Conservation (phyloP, 2,797 vertebrate species). For the Sebastiscus albofasciatus region DNA sequence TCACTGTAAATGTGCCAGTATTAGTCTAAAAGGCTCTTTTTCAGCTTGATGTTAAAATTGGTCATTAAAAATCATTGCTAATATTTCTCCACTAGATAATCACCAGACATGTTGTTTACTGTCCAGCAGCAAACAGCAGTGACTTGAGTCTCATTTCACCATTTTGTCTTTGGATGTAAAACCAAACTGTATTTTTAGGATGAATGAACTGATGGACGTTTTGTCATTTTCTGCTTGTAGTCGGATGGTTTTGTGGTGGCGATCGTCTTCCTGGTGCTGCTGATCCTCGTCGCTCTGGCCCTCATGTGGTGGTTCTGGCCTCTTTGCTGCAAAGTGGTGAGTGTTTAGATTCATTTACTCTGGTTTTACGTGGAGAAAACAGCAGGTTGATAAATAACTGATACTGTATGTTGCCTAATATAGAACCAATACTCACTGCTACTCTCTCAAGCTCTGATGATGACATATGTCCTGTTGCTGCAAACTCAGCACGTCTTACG, state of each 20-base stretch:
- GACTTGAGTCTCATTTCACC: neutral
- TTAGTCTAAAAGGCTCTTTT: neutral
- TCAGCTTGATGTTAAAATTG: too few species aligned
- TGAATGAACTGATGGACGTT: neutral
- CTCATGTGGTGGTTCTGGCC: conserved; percentile 99
- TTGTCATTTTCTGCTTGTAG: conserved; percentile 66
- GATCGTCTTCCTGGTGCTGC: conserved; percentile 89
- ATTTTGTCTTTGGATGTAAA: neutral
- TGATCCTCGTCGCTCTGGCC: conserved; percentile 84
- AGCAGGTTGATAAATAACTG: neutral
- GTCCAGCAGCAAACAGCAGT: neutral
- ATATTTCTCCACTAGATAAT: neutral
- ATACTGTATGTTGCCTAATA: neutral
- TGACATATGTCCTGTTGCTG: neutral
- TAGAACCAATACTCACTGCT: neutral
- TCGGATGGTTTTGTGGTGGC: conserved; percentile 84
- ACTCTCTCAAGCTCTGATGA: neutral
- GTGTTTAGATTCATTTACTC: conserved; percentile 56
- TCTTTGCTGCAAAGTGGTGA: conserved; percentile 97
- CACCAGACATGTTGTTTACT: neutral
- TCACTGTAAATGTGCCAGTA: too few species aligned
- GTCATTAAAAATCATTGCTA: too few species aligned
- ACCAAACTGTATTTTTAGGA: neutral
- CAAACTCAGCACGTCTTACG: neutral
- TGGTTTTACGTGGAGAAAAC: neutral